Conservation (phyloP, 2,113 vertebrate genomes). For the Heterocephalus glaber region DNA sequence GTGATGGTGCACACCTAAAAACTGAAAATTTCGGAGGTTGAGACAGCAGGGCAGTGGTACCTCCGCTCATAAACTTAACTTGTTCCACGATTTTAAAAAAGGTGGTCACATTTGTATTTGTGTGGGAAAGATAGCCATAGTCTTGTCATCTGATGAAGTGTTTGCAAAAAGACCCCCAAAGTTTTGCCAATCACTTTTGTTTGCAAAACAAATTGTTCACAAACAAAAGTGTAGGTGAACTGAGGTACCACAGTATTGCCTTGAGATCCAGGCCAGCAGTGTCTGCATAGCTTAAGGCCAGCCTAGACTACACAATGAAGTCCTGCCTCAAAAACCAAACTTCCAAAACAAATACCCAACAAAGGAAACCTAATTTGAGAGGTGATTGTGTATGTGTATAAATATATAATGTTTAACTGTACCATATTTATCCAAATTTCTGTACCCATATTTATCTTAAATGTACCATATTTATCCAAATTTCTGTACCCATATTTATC, state of each 20-base stretch:
- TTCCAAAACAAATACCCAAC: neutral
- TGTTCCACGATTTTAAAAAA: neutral
- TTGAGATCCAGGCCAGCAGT: neutral
- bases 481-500: too few species aligned
- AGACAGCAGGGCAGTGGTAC: neutral
- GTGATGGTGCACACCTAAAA: neutral
- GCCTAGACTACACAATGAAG: neutral
- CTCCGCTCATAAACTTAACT: neutral
- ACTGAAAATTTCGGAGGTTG: neutral
- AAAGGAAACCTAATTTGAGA: neutral
- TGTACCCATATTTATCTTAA: too few species aligned
- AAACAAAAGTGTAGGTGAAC: neutral
- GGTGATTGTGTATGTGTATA: slow-evolving; percentile 18
- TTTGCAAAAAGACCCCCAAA: neutral
- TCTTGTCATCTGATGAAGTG: neutral
- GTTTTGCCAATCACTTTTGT: neutral
- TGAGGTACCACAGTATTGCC: neutral
- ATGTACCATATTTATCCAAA: neutral
- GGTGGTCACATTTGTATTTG: neutral
- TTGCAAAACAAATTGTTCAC: neutral
- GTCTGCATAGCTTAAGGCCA: neutral
- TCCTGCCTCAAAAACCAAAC: neutral
- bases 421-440: too few species aligned
- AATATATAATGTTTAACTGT: slow-evolving; percentile 28
- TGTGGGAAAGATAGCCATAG: neutral